Base-by-base conservation (phyloP, 2,797 vertebrate species). In the Mus minutoides region DNA sequence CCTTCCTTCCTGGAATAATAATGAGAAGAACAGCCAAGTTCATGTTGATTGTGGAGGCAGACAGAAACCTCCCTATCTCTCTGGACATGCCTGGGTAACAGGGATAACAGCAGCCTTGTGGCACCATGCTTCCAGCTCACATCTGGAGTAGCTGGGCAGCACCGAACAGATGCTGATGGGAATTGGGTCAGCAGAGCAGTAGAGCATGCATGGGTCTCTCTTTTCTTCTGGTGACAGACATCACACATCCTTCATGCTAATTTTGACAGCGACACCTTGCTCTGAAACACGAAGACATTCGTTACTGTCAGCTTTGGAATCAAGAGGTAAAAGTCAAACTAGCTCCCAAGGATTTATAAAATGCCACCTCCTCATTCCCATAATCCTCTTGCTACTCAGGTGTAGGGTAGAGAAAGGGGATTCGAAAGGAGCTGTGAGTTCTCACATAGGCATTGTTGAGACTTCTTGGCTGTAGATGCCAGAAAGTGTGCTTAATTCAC, bases 401-500 rank as follows among this genome's bases (percentile, higher is more conserved):
- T 49, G n/a, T 56, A 60, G 80, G 40, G 19, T 69, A 62, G n/a
- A 80, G 83, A 75, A 91, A 64, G 22, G 85, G 58, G 43, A 3
- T 16, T 19, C 2, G 0, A 19, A 21, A 37, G 43, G 64, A 19
- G 24, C 0, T 16, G 2, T 26, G 73, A 67, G 9, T 96, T 97
- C 86, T 76, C 80, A 89, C 82, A 46, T 60, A 95, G 95, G 96
- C 88, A 34, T 94, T 96, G n/a, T 84, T 76, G 93, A 83, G 91
- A 96, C 88, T 97, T 97, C 96, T 96, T 94, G 97, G 97, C 98
- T 98, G 96, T 96, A 97, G 92, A 97, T 91, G 88, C 96, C 93
- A 88, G 94, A 97, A 97, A 98, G 96, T 97, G 98, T 97, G 98
- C 97, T 98, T 98, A 97, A 98, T 98, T 98, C 97, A 40, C 0